Evolutionary conservation across 2,113 vertebrate species (phyloP).

Genomic region (Mixornis gularis): DNA sequence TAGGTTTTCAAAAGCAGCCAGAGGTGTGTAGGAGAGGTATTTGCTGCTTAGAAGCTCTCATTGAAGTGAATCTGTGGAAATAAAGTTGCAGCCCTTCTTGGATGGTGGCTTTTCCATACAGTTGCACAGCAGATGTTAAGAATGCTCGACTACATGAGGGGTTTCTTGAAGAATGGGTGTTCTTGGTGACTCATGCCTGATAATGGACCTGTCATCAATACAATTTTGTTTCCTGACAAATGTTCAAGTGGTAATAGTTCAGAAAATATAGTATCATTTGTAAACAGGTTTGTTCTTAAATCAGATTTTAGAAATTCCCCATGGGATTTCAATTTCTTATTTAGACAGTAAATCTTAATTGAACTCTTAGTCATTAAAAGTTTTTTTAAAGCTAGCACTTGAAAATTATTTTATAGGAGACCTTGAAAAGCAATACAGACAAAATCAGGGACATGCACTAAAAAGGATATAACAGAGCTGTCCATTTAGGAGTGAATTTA

Average conservation of each 20-base stretch:
- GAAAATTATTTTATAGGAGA: neutral
- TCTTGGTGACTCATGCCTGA: slow-evolving; percentile 1
- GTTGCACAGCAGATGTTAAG: neutral
- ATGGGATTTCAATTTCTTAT: neutral
- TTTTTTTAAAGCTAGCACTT: neutral
- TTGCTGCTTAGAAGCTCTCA: neutral
- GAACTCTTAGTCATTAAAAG: neutral
- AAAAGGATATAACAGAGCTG: neutral
- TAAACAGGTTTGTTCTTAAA: slow-evolving; percentile 2
- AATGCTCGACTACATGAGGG: neutral
- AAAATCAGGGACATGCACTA: neutral
- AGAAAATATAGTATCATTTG: neutral
- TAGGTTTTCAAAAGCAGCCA: neutral
- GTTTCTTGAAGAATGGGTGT: neutral
- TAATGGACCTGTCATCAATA: neutral
- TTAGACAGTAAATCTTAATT: neutral
- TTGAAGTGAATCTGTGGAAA: neutral
- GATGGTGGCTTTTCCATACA: neutral
- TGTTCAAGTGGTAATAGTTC: neutral
- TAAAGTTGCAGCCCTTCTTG: neutral
- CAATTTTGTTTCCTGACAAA: neutral
- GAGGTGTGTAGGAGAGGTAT: neutral
- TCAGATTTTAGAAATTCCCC: neutral
- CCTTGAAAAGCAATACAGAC: neutral
- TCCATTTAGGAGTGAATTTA: neutral